Evolutionary conservation across 2,888 invertebrate genomes (phyloP), one percentile per base, ranked within the genome.

Genomic region (Amaurobius ferox): DNA sequence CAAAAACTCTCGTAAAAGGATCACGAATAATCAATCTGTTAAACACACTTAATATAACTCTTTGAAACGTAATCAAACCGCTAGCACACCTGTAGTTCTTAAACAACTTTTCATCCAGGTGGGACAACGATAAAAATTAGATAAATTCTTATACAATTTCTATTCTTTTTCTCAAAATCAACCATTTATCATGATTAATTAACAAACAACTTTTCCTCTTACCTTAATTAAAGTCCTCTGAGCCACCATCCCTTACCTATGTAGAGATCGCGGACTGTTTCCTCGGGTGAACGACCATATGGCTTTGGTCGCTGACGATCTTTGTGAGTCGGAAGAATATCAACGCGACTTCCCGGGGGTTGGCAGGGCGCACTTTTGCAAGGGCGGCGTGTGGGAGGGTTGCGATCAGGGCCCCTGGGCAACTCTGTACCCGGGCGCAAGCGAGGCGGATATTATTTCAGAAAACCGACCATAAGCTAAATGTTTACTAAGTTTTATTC

Each of bases 321-420:
- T 11, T 48, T 29, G 26, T n/a, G 62, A 28, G 35, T 40, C 62
- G 35, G 39, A 30, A 67, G 66, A 40, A 3, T 29, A 13, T 35
- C 3, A 39, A 13, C 6, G 39, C 19, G 67, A n/a, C 67, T 30
- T 32, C 68, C 39, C 29, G 70, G 48, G 28, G 48, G 44, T 44
- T 71, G 48, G 44, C 44, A 48, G 70, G 30, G 48, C 28, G 40
- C 62, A 30, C 70, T 11, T 13, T 26, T 19, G 26, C 19, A 32
- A 30, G 62, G 71, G 71, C 23, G 16, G 9, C 35, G 79, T 61
- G 78, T 79, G 79, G 79, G 79, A 30, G 71, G 79, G 16, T 30
- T 62, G 62, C 55, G 62, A 79, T 79, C 71, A 62, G 64, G 71
- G 79, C 30, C 71, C 79, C 71, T 23, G 29, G 19, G 39, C 61